A percentile compares a stretch with the other conserved stretches of the same genome.
Evolutionary conservation across 2,797 vertebrate species (phyloP).

Genomic region (Trematomus bernacchii): DNA sequence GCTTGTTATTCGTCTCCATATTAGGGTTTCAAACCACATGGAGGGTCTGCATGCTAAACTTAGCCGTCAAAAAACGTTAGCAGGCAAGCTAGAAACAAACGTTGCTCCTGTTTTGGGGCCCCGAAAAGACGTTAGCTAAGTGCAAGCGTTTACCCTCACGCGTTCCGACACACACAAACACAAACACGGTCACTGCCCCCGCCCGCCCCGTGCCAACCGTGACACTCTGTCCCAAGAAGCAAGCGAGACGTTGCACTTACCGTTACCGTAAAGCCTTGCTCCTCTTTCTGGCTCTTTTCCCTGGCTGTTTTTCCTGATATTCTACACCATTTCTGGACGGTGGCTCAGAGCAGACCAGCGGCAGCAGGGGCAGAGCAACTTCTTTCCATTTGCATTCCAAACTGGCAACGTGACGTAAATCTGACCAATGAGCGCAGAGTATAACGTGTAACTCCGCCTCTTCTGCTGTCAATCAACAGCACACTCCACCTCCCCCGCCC

Average conservation of each 20-base stretch:
- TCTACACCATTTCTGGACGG: constrained; percentile 80
- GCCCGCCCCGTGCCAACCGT: constrained; percentile 1
- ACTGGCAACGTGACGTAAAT: constrained; percentile 68
- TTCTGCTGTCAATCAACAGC: constrained; percentile 25
- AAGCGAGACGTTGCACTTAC: constrained; percentile 62
- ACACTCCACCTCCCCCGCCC: constrained; percentile 1
- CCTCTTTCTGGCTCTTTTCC: constrained; percentile 43
- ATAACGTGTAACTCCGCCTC: constrained; percentile 51
- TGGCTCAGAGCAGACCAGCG: constrained; percentile 67
- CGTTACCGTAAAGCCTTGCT: constrained; percentile 57
- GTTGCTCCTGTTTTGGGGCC: constrained; percentile 45
- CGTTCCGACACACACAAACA: constrained; percentile 66
- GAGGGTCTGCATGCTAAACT: constrained; percentile 5
- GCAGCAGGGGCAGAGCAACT: constrained; percentile 58
- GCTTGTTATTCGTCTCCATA: background rate
- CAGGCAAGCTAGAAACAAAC: constrained; percentile 29
- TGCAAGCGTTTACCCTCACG: constrained; percentile 52
- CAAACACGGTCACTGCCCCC: constrained; percentile 41
- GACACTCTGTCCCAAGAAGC: constrained; percentile 25
- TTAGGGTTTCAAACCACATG: background rate
- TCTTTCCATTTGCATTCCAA: constrained; percentile 83
- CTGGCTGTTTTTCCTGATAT: constrained; percentile 67
- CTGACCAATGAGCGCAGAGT: constrained; percentile 70
- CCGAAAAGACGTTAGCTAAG: constrained; percentile 58
- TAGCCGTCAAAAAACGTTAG: constrained; percentile 34